phyloP scores from a whole-genome alignment of 2,113 vertebrate species.

The Callipepla californica region DNA sequence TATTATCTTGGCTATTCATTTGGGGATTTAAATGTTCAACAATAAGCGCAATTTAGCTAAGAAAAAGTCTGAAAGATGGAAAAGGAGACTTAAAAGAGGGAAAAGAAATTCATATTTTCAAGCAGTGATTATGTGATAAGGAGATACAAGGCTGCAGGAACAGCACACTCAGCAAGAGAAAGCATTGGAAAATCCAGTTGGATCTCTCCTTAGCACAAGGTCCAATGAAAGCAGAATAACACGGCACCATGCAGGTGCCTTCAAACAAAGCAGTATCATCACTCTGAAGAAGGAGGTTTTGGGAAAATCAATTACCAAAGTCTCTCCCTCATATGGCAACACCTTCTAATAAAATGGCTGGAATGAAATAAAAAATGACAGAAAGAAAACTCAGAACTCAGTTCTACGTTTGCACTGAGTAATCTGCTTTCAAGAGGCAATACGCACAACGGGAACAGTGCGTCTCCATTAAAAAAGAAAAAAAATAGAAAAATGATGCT shows the following conservation, averaged over 20 bases:
- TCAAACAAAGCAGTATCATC: neutral
- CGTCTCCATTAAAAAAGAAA: neutral
- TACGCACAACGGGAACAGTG: neutral
- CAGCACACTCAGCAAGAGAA: neutral
- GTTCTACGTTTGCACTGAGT: neutral
- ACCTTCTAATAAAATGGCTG: neutral
- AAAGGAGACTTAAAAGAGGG: slow-evolving; percentile 1
- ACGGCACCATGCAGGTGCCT: neutral
- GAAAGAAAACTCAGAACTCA: neutral
- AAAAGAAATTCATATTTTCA: slow-evolving; percentile 34
- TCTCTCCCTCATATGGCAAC: neutral
- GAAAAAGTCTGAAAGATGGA: slow-evolving; percentile 27
- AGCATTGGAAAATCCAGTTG: neutral
- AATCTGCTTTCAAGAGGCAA: neutral
- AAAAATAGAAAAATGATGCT: neutral
- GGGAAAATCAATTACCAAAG: neutral
- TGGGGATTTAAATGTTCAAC: slow-evolving; percentile 36
- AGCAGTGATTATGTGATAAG: slow-evolving; percentile 16
- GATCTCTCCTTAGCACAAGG: neutral
- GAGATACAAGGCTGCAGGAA: neutral
- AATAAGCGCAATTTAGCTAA: slow-evolving; percentile 36
- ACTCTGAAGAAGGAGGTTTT: neutral
- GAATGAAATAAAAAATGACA: neutral
- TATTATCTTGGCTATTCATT: slow-evolving; percentile 34
- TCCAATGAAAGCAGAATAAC: neutral